Evolutionary conservation across 2,797 vertebrate genomes (phyloP).

Genomic region (Acanthopagrus latus): DNA sequence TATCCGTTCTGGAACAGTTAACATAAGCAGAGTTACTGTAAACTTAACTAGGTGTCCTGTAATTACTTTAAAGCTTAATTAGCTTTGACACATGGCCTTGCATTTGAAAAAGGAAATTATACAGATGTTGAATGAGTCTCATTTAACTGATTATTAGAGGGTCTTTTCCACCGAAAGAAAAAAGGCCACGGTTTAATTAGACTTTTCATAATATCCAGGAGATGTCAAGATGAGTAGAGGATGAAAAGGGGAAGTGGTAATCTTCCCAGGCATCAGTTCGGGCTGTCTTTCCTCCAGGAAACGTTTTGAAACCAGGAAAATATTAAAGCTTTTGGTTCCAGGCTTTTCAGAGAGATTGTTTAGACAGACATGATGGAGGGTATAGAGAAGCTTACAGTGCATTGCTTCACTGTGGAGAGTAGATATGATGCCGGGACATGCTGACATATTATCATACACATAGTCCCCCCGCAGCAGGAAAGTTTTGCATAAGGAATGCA

Average conservation of each 20-base stretch:
- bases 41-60: constrained; percentile 4
- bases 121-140: constrained; percentile 29
- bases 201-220: constrained; percentile 23
- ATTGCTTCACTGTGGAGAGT: constrained; percentile 30
- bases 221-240: constrained; percentile 15
- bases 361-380: constrained; percentile 21
- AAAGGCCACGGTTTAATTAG: constrained; percentile 11
- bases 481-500: constrained; percentile 70
- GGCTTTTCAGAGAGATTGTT: constrained; percentile 33
- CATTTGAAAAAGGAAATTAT: constrained; percentile 23
- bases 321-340: constrained; percentile 19
- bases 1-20: constrained; percentile 40
- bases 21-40: constrained; percentile 32
- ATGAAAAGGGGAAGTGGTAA: neutral
- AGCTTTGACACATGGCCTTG: constrained; percentile 49
- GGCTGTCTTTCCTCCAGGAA: neutral
- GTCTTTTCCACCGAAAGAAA: constrained; percentile 25
- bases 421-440: constrained; percentile 52
- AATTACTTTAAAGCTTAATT: constrained; percentile 26
- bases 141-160: constrained; percentile 35
- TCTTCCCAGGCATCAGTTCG: constrained; percentile 6
- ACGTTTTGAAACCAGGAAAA: constrained; percentile 25
- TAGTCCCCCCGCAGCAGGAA: constrained; percentile 36
- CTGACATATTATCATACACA: constrained; percentile 69
- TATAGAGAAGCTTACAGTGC: constrained; percentile 29